These are phyloP conservation scores for Augochlorella aurata DNA, from an alignment of 2,888 invertebrate species.

Conservation along the genomic window DNA sequence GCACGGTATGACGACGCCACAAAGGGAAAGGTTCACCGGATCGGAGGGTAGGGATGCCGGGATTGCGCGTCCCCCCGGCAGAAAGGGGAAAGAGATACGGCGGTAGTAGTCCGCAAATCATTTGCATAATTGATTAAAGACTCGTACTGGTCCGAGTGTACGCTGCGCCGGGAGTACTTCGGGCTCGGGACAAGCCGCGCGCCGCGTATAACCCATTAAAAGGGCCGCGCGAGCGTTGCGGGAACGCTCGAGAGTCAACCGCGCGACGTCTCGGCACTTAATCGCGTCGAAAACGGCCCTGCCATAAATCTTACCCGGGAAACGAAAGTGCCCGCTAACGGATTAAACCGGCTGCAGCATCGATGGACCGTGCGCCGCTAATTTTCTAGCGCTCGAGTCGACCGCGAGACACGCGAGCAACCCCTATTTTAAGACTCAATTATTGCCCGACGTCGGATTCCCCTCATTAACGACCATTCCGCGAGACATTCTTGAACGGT, in stretches of 20 bases:
- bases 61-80: conserved; percentile 51
- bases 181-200: conserved; percentile 17
- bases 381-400: neutral
- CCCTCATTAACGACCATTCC: no score
- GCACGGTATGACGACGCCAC: conserved; percentile 34
- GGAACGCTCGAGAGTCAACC: conserved; percentile 49
- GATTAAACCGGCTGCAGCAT: conserved; percentile 11
- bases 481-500: no score
- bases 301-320: conserved; percentile 29
- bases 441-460: neutral
- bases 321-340: conserved; percentile 23
- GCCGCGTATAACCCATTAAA: conserved; percentile 63
- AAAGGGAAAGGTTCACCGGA: conserved; percentile 43
- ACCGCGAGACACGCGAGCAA: neutral
- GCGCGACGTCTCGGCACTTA: conserved; percentile 45
- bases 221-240: conserved; percentile 17
- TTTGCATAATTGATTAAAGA: conserved; percentile 82
- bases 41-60: conserved; percentile 49
- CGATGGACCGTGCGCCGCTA: neutral
- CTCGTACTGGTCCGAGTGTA: conserved; percentile 58
- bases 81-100: conserved; percentile 46
- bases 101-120: conserved; percentile 70
- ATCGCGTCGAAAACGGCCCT: conserved; percentile 36
- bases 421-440: neutral
- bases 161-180: conserved; percentile 14